A percentile compares a stretch with the other conserved stretches of the same genome.
Evolutionary conservation across 2,797 vertebrate species (phyloP).

Genomic region (Spinus pinus): DNA sequence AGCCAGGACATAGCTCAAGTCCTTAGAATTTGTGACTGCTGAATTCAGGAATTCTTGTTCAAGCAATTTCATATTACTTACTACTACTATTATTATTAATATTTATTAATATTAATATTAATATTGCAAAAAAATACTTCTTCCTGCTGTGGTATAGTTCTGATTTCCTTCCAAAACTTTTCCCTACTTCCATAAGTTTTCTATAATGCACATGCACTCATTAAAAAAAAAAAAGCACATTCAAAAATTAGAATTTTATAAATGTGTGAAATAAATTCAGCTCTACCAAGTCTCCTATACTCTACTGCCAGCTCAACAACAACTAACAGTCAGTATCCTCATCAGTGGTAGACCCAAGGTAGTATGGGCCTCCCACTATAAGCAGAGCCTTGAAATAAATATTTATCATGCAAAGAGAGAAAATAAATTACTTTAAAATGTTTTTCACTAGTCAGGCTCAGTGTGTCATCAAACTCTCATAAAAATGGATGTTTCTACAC

Average conservation of each 20-base stretch:
- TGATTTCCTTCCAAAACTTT: neutral
- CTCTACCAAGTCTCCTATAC: neutral
- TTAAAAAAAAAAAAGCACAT: neutral
- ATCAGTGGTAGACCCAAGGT: neutral
- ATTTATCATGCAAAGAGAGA: neutral
- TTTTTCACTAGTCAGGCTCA: neutral
- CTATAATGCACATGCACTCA: neutral
- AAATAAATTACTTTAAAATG: conserved; percentile 14
- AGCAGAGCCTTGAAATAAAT: conserved; percentile 7
- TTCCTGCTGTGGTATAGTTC: neutral
- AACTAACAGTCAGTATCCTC: neutral
- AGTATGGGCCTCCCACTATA: neutral
- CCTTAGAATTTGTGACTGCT: neutral
- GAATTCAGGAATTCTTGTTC: neutral
- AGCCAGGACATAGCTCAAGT: neutral
- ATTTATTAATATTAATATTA: too few relatives aligned
- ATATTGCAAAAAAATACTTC: neutral
- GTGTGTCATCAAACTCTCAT: neutral
- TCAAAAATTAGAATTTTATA: neutral
- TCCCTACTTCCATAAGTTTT: neutral
- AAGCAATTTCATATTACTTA: neutral
- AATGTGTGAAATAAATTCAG: neutral
- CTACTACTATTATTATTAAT: neutral
- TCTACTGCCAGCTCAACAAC: neutral
- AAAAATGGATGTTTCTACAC: conserved; percentile 38